Percentiles rank a stretch among this genome's conserved stretches.
Evolutionary conservation across 2,888 invertebrate genomes (phyloP).

Genomic region (Diarsia brunnea): DNA sequence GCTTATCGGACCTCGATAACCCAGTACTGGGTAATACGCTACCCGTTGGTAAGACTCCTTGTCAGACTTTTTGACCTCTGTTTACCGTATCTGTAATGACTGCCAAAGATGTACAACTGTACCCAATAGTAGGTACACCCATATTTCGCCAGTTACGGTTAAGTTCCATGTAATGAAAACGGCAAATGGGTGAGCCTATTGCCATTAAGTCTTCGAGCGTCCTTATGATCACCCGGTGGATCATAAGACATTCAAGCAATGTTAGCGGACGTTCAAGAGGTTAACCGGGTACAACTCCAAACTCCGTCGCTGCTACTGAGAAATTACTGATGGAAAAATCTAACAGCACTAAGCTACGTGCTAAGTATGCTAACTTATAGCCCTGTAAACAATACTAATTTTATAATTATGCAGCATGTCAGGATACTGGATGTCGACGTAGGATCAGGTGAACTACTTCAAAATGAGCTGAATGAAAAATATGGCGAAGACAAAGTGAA

Average conservation of each 20-base stretch:
- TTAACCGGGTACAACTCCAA: background rate
- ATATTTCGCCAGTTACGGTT: background rate
- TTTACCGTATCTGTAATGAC: background rate
- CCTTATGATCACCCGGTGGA: too few relatives aligned
- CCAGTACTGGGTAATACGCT: background rate
- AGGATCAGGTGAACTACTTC: constrained; percentile 60
- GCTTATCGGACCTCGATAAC: too few relatives aligned
- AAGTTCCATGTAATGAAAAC: background rate
- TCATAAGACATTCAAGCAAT: too few relatives aligned
- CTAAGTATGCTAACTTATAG: background rate
- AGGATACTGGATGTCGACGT: constrained; percentile 74
- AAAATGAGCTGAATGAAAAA: constrained; percentile 69
- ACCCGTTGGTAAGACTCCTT: background rate
- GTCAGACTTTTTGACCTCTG: background rate
- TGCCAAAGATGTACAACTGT: background rate
- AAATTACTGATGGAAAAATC: background rate
- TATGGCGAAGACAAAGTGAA: constrained; percentile 67
- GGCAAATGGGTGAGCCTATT: background rate
- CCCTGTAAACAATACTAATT: background rate
- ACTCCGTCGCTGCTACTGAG: background rate
- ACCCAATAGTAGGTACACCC: background rate
- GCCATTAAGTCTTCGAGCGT: too few relatives aligned
- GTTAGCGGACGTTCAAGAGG: too few relatives aligned
- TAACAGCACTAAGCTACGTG: background rate
- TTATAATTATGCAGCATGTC: constrained; percentile 66